Conservation (phyloP, 2,797 vertebrate genomes). For the Brotula barbata region DNA sequence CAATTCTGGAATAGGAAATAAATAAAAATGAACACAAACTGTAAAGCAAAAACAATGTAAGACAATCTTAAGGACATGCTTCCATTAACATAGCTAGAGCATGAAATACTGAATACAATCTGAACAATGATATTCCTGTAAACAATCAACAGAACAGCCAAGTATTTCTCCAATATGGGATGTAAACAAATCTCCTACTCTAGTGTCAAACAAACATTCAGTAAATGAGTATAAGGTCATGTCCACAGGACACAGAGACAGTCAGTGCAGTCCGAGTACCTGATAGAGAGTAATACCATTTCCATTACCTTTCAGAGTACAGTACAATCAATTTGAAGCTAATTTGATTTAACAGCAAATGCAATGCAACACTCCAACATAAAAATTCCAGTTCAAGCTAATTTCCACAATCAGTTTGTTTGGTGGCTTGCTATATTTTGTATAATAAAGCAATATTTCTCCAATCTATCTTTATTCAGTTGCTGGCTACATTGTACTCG, state of each 20-base stretch:
- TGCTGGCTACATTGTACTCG: constrained; percentile 23
- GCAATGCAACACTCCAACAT: constrained; percentile 24
- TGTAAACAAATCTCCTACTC: constrained; percentile 48
- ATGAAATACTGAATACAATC: constrained; percentile 74
- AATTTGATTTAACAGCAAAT: not conserved
- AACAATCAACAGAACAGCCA: constrained; percentile 63
- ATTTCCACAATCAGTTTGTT: constrained; percentile 11
- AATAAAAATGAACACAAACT: constrained; percentile 38
- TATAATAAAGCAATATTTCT: constrained; percentile 26
- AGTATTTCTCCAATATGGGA: constrained; percentile 42
- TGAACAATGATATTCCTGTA: constrained; percentile 63
- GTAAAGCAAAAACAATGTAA: constrained; percentile 41
- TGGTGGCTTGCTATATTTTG: constrained; percentile 8
- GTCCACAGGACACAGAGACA: constrained; percentile 83
- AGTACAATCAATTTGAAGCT: constrained; percentile 4
- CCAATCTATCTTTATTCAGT: constrained; percentile 17
- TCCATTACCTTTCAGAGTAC: constrained; percentile 26
- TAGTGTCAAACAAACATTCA: constrained; percentile 61
- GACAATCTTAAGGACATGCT: constrained; percentile 62
- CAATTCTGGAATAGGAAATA: constrained; percentile 51
- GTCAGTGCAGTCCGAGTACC: constrained; percentile 76
- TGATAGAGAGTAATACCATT: constrained; percentile 64
- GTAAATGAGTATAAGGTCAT: constrained; percentile 62
- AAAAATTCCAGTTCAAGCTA: constrained; percentile 18
- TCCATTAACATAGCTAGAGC: constrained; percentile 46